Evolutionary conservation across 2,113 vertebrate species (phyloP), one percentile per base, ranked within the genome.

Genomic region (Syngnathus scovelli): DNA sequence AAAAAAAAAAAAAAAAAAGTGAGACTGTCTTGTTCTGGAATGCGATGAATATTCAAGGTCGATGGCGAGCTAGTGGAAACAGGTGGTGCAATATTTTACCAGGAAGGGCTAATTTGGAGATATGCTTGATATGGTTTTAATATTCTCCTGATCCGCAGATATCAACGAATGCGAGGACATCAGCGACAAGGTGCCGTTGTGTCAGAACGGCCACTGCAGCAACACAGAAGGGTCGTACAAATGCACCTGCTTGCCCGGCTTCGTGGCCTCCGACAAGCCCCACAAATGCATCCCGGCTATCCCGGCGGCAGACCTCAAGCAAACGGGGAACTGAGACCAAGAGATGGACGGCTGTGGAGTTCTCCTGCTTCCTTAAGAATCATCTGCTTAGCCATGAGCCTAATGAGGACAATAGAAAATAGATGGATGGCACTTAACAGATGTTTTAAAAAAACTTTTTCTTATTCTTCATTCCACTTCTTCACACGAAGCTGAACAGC

Each of bases 141-240:
- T 33, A 33, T 33, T 2, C 27, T 33, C 27, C 27, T 33, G 2
- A 3, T 33, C 27, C 65, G 44, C 86, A 98, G 96, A 98, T 80
- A 93, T 98, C 79, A 94, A 98, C 1, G 95, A 98, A 72, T 98
- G 96, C 6, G 92, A 96, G 39, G 94, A 95, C 87, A 91, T 94
- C 87, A 81, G 91, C 12, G 86, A 86, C 88, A 89, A 92, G n/a
- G 91, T 91, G 41, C 89, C 91, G 2, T 87, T 96, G 78, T 98
- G 96, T 79, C 88, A 71, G 75, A 93, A 94, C 0, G 94, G 93
- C 43, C 88, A 83, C 75, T 98, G 96, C 1, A 75, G 88, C 87
- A 98, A 98, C 90, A 95, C 92, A 0, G 95, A 98, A 77, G 96
- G 96, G 23, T 96, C 96, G 44, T 98, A 95, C 86, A 92, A 86